Percentiles rank a stretch among this genome's conserved stretches.
Conservation (phyloP, 1,140 invertebrate genomes). For the Yoshiicerus persimilis region DNA sequence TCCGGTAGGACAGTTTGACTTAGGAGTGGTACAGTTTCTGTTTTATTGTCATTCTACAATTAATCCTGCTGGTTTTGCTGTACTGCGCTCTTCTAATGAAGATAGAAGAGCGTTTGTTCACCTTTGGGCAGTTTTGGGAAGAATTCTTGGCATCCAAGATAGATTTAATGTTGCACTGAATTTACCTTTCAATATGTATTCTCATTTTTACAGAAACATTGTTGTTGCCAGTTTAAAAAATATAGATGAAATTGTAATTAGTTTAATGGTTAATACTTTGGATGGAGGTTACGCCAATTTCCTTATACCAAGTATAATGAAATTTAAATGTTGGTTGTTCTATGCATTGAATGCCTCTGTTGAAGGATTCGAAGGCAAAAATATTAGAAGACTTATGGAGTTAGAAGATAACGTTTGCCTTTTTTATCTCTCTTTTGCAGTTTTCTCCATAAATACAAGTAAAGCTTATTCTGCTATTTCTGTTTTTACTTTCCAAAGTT, state of each 20-base stretch:
- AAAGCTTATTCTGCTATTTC: too few species aligned
- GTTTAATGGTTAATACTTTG: not conserved
- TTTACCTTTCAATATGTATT: not conserved
- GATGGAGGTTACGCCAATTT: not conserved
- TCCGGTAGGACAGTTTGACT: not conserved
- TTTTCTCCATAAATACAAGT: not conserved
- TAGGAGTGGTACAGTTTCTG: not conserved
- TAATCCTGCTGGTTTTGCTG: not conserved
- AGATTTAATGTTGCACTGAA: slow-evolving; percentile 62
- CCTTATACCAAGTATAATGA: not conserved
- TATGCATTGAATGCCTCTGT: not conserved
- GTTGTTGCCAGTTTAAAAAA: not conserved
- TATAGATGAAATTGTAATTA: not conserved
- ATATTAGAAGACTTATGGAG: not conserved
- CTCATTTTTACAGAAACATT: not conserved
- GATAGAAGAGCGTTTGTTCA: slow-evolving; percentile 52
- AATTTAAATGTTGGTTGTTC: not conserved
- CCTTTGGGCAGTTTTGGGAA: slow-evolving; percentile 58
- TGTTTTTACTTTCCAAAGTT: too few species aligned
- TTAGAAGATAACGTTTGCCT: not conserved
- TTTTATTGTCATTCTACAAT: not conserved
- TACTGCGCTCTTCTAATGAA: not conserved
- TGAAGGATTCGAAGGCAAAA: not conserved
- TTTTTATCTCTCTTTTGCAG: not conserved
- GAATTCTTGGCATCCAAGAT: slow-evolving; percentile 57